phyloP scores from a whole-genome alignment of 2,888 invertebrate genomes.

The Scaptomyza cyrtandrae region DNA sequence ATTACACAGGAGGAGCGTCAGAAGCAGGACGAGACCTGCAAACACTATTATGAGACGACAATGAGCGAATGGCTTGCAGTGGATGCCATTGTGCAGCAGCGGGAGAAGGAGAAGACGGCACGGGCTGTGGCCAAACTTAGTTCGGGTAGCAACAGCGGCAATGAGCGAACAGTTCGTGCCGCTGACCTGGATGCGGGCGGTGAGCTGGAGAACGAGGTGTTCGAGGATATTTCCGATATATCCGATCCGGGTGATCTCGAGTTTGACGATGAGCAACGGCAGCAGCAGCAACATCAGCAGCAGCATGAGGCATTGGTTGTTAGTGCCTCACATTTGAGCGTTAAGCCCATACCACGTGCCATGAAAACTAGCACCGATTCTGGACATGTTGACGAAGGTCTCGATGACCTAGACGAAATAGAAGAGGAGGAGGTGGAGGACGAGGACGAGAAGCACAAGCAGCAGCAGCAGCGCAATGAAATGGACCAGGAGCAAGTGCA shows the following conservation, averaged over 20 bases:
- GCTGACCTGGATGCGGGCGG: slow-evolving; percentile 85
- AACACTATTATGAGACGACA: slow-evolving; percentile 93
- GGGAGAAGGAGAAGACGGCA: slow-evolving; percentile 93
- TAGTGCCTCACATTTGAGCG: slow-evolving; percentile 57
- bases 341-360: slow-evolving; percentile 81
- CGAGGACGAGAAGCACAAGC: slow-evolving; percentile 38
- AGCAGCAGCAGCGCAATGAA: slow-evolving; percentile 13
- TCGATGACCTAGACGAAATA: slow-evolving; percentile 82
- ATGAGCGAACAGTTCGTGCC: slow-evolving; percentile 85
- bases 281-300: slow-evolving; percentile 31
- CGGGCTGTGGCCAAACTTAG: slow-evolving; percentile 94
- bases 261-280: slow-evolving; percentile 75
- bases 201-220: slow-evolving; percentile 86
- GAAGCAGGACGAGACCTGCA: slow-evolving; percentile 88
- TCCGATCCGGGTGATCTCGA: slow-evolving; percentile 85
- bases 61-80: slow-evolving; percentile 98
- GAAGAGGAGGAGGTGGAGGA: slow-evolving; percentile 33
- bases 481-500: slow-evolving; percentile 3
- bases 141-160: slow-evolving; percentile 88
- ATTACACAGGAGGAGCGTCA: slow-evolving; percentile 88
- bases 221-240: slow-evolving; percentile 86
- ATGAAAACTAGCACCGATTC: slow-evolving; percentile 84
- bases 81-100: slow-evolving; percentile 94
- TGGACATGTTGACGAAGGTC: slow-evolving; percentile 83
- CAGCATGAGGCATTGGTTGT: slow-evolving; percentile 11